These are phyloP conservation scores for Sabellastarte sp. DNA, from an alignment of 2,888 invertebrate species.

Conservation along the genomic window DNA sequence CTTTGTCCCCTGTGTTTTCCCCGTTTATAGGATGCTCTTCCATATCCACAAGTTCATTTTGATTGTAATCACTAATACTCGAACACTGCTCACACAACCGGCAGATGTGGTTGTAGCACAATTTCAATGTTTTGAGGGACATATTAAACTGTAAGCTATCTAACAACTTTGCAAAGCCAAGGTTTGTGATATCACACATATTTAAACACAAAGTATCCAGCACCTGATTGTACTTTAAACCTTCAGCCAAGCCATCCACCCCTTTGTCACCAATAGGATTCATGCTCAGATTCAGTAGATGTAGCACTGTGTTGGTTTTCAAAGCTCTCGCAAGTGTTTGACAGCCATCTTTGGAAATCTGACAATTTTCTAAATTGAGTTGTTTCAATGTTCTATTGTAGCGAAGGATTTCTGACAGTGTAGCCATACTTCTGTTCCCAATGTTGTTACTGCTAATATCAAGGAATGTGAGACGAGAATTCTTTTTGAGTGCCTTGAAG, in stretches of 20 bases:
- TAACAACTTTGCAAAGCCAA: slow-evolving; percentile 47
- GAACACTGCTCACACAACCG: slow-evolving; percentile 21
- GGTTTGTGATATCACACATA: slow-evolving; percentile 55
- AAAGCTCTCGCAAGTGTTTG: slow-evolving; percentile 44
- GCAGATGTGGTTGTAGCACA: slow-evolving; percentile 54
- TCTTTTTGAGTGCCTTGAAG: slow-evolving; percentile 43
- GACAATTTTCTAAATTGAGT: slow-evolving; percentile 52
- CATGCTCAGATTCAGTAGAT: slow-evolving; percentile 47
- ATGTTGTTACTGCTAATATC: slow-evolving; percentile 53
- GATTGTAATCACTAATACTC: neutral
- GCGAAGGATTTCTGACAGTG: slow-evolving; percentile 44
- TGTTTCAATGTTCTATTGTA: slow-evolving; percentile 44
- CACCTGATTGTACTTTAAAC: slow-evolving; percentile 42
- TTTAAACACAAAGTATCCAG: slow-evolving; percentile 49
- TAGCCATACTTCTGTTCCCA: slow-evolving; percentile 42
- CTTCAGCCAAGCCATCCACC: slow-evolving; percentile 40
- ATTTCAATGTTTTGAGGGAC: slow-evolving; percentile 44
- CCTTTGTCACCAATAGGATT: slow-evolving; percentile 50
- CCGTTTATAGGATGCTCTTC: neutral
- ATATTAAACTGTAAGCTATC: slow-evolving; percentile 48
- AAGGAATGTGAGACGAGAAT: slow-evolving; percentile 41
- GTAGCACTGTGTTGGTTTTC: slow-evolving; percentile 39
- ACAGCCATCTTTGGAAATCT: slow-evolving; percentile 44
- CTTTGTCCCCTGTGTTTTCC: neutral
- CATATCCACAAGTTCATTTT: neutral